phyloP scores from a whole-genome alignment of 2,113 vertebrate species.

The Tragelaphus strepsiceros region DNA sequence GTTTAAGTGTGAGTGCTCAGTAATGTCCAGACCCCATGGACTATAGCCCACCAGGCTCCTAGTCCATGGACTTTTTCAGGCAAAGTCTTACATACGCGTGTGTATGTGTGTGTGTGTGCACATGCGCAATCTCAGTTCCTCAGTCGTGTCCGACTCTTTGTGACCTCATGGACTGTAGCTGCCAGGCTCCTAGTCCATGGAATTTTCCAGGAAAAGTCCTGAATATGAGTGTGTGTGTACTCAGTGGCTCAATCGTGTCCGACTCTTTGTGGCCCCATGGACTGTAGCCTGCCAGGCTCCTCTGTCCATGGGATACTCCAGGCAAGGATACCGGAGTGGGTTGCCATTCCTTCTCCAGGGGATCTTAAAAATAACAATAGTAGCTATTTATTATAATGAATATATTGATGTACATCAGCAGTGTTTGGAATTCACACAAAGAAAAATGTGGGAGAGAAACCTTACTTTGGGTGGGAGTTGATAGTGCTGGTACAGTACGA shows the following conservation, averaged over 20 bases:
- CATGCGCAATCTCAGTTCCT: fast-evolving
- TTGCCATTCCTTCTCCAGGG: neutral
- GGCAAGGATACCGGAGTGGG: neutral
- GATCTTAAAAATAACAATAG: neutral
- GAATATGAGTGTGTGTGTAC: too few species aligned
- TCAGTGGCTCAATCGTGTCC: too few species aligned
- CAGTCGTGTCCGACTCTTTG: neutral
- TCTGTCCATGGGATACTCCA: neutral
- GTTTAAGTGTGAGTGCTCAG: neutral
- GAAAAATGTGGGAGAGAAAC: neutral
- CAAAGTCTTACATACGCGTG: neutral
- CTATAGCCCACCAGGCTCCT: neutral
- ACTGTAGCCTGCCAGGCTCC: fast-evolving
- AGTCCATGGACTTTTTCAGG: neutral
- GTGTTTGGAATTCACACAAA: neutral
- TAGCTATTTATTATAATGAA: neutral
- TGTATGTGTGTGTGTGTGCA: too few species aligned
- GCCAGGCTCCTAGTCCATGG: too few species aligned
- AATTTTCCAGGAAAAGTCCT: too few species aligned
- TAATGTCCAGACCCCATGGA: neutral
- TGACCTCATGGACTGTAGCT: too few species aligned
- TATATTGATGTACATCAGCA: neutral
- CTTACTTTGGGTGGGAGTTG: neutral
- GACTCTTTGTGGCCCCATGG: neutral
- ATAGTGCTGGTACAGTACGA: neutral